A percentile compares a stretch with the other conserved stretches of the same genome.
These are phyloP conservation scores for Leistus spinibarbis DNA, from an alignment of 2,888 invertebrate species.

Conservation along the genomic window DNA sequence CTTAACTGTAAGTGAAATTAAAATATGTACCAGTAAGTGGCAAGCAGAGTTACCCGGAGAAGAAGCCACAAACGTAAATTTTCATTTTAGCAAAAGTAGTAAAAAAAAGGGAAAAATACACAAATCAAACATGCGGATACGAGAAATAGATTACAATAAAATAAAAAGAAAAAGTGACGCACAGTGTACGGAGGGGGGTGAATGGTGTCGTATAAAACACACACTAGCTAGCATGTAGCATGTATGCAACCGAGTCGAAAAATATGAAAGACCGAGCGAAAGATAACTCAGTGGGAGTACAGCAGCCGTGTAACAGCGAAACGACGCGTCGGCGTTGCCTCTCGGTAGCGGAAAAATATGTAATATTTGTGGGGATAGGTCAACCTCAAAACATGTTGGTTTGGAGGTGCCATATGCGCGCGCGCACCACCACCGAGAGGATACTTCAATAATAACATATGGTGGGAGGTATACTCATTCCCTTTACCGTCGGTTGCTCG, in stretches of 20 bases:
- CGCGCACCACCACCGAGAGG: neutral
- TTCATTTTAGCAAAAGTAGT: neutral
- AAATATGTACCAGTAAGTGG: neutral
- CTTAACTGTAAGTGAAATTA: neutral
- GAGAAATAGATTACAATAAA: neutral
- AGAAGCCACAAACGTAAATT: neutral
- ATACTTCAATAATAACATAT: neutral
- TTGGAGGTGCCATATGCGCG: too few relatives aligned
- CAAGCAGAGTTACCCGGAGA: too few relatives aligned
- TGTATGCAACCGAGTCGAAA: neutral
- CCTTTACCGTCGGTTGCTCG: neutral
- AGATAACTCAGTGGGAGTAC: neutral
- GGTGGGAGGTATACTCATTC: neutral
- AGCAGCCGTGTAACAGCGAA: neutral
- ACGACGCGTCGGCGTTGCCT: neutral
- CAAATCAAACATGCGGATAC: neutral
- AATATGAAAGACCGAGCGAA: neutral
- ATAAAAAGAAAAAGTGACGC: neutral
- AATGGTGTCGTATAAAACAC: neutral
- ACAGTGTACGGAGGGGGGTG: neutral
- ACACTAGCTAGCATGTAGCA: neutral
- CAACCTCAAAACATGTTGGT: neutral
- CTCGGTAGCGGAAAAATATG: neutral
- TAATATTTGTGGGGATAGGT: constrained; percentile 7
- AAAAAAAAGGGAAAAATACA: neutral